Conservation (phyloP, 2,113 vertebrate species). For the Ptilonorhynchus violaceus region DNA sequence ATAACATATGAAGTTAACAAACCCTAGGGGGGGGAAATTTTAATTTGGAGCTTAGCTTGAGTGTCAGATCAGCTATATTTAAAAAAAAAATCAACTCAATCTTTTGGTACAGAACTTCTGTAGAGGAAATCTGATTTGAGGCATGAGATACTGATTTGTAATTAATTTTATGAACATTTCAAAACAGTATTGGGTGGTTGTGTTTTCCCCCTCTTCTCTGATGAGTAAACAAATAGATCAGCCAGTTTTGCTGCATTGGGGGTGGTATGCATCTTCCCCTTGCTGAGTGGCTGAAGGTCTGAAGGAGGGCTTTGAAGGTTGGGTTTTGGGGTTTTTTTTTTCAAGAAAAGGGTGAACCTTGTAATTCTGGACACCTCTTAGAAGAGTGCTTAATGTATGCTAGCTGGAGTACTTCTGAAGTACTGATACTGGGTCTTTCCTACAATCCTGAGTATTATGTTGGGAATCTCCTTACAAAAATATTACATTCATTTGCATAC, state of each 20-base stretch:
- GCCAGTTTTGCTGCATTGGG: not conserved
- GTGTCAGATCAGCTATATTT: not conserved
- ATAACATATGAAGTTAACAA: not conserved
- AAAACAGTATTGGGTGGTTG: not conserved
- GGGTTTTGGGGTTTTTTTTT: not conserved
- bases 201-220: not conserved
- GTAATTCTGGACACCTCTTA: not conserved
- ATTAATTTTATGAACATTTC: not conserved
- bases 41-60: not conserved
- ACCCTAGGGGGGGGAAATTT: not conserved
- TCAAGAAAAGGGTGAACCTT: not conserved
- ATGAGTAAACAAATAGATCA: not conserved
- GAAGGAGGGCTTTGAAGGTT: not conserved
- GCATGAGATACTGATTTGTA: not conserved
- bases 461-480: not conserved
- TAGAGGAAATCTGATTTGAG: not conserved
- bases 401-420: not conserved
- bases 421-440: not conserved
- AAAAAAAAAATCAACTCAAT: not conserved
- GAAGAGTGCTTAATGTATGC: not conserved
- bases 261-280: not conserved
- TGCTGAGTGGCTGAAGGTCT: not conserved
- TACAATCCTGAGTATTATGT: not conserved
- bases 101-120: not conserved
- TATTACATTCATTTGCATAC: rapidly evolving